Percentiles rank a stretch among this genome's conserved stretches.
Conservation (phyloP, 1,140 invertebrate genomes). For the Caenorhabditis remanei region DNA sequence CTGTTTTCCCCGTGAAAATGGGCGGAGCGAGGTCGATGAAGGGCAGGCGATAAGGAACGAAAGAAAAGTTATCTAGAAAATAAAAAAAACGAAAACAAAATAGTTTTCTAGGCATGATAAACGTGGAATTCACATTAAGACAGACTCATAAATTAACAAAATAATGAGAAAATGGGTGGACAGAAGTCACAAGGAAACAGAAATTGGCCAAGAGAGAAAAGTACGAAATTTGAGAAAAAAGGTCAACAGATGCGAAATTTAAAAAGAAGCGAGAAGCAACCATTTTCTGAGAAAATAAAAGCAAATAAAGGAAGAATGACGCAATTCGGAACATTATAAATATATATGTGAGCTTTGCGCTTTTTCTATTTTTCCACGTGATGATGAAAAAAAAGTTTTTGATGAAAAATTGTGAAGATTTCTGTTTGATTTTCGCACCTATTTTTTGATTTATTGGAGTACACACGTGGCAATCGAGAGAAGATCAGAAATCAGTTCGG, state of each 20-base stretch:
- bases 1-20: background rate
- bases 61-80: background rate
- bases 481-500: background rate
- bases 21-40: background rate
- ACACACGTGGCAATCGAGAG: background rate
- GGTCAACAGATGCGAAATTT: background rate
- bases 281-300: slow-evolving; percentile 15
- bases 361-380: background rate
- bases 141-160: background rate
- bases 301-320: background rate
- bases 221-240: slow-evolving; percentile 23
- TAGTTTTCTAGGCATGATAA: background rate
- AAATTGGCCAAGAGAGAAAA: background rate
- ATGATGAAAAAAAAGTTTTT: background rate
- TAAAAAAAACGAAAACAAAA: background rate
- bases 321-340: background rate
- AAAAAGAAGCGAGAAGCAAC: background rate
- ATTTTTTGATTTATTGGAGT: background rate
- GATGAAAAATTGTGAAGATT: background rate
- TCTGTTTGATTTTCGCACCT: slow-evolving; percentile 19
- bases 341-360: too few species aligned
- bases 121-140: too few species aligned
- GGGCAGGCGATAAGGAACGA: background rate
- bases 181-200: background rate
- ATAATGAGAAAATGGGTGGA: background rate